Base-by-base conservation (phyloP, 2,888 invertebrate genomes). In the Sepioteuthis lessoniana region DNA sequence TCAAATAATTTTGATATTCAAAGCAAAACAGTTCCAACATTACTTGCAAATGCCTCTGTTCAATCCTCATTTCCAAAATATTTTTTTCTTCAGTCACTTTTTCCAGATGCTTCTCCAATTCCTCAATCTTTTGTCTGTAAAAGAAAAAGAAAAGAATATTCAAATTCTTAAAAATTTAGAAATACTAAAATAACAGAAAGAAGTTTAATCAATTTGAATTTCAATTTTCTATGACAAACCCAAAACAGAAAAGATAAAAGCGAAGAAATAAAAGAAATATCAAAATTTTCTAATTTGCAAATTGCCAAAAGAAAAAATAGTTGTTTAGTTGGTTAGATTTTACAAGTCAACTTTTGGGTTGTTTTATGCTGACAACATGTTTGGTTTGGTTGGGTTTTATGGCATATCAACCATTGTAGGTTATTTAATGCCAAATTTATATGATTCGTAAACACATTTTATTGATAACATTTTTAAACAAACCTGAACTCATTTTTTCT, bases 11-110 rank as follows among this genome's bases (percentile, higher is more conserved):
- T 55, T 55, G 55, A 3, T 0, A 55, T 55, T 25, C 76, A 76
- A n/a, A 76, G 76, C 31, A 10, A 1, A 31, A 76, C 10, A 7
- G 7, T 76, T 76, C 5, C 5, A 76, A 76, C 4, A 76, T 50
- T 95, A 97, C 97, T 96, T 97, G 97, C 91, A 97, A 94, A 94
- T 97, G 95, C 47, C 96, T 95, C 94, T 97, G 96, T 95, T 97
- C 97, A 93, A 97, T 96, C 91, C 96, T 95, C 35, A 96, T 95
- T 94, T 96, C 96, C 60, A 97, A 94, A 35, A 96, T 95, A 76
- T 95, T 95, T 55, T 96, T 96, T 42, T 96, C 96, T 47, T 96
- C 95, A 93, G 95, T 94, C 93, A 94, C 94, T 94, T 95, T 96
- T 93, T 96, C 96, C 55, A 96, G 91, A 31, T 95, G 93, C 93